Base-by-base conservation (phyloP, 2,888 invertebrate species). In the Mimumesa dahlbomi region DNA sequence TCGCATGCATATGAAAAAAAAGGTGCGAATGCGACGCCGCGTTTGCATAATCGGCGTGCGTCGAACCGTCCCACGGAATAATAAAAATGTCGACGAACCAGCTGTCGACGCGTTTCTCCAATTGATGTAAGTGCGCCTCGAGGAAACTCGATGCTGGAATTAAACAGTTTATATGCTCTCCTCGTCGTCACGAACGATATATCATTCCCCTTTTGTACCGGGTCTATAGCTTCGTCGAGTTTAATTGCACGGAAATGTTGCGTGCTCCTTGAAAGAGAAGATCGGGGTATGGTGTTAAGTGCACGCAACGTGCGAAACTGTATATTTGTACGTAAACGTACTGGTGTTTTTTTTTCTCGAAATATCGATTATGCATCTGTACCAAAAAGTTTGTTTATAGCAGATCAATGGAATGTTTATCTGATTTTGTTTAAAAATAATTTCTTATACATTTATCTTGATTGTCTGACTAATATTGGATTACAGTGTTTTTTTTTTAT, bases 21-120 rank as follows among this genome's bases (percentile, higher is more conserved):
- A 2, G 13, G 18, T 31, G 63, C 40, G 25, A 34, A 40, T 31
- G 31, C 49, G 43, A n/a, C 48, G 42, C 54, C 34, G 40, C 64
- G 49, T 49, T 75, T 76, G 56, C 75, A 65, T 75, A 72, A 75
- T 58, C 52, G 50, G 49, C 46, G 63, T 67, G 54, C 67, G 68
- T 63, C 62, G 68, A 76, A 76, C 72, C 61, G 53, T 45, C 46
- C 36, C 9, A 29, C 21, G 49, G 73, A 65, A 56, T 66, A 66
- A 64, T 73, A 61, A 70, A 75, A 70, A 72, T 69, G 54, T 69
- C 59, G 63, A 50, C 59, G 63, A 72, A 72, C 69, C 54, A 50
- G 46, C 49, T 16, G 52, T 36, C 18, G 29, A 11, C 9, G 34
- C 34, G 54, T 40, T 34, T n/a, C n/a, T n/a, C 40, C 22, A 19